Evolutionary conservation across 2,797 vertebrate species (phyloP), one percentile per base, ranked within the genome.

Genomic region (Gallinago solitaria): DNA sequence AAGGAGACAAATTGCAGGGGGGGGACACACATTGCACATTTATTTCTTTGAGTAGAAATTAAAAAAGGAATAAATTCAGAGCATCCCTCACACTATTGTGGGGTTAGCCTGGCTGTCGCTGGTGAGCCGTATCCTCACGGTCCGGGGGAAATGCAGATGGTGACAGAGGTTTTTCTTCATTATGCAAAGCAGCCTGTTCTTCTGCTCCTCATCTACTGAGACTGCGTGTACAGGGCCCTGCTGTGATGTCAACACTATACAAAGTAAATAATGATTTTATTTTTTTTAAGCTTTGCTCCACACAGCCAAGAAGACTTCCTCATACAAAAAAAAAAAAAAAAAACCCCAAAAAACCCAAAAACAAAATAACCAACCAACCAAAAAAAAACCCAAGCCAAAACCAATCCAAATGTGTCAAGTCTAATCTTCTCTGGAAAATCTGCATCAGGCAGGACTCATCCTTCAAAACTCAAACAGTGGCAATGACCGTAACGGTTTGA

Each of bases 11-110:
- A 80, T 8, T 18, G 27, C 12, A 12, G 18, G 71, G 39, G 24
- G 51, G 45, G 18, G 43, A 45, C 43, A 43, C 7, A 41, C 41
- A 16, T 41, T 41, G 16, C 27, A 32, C 33, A 9, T 87, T 89
- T 94, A 75, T 89, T 85, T 73, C 69, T 77, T 77, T 78, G 9
- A 68, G 23, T 28, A 24, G 19, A 77, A 88, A 94, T 91, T 85
- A 60, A 78, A 78, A 91, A 94, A 89, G 27, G 83, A 89, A 87
- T 75, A 78, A 81, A 91, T 80, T 83, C 59, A 30, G 35, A 56
- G 18, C 47, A 73, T 43, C 51, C n/a, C 1, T 0, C 47, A 48
- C 24, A 6, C 28, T 39, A 5, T 68, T 47, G 28, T 4, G 32
- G 70, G 39, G 74, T 73, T 82, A 63, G 35, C 0, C 23, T n/a